Conservation (phyloP, 2,888 invertebrate species). For the Digitonthophagus gazella region DNA sequence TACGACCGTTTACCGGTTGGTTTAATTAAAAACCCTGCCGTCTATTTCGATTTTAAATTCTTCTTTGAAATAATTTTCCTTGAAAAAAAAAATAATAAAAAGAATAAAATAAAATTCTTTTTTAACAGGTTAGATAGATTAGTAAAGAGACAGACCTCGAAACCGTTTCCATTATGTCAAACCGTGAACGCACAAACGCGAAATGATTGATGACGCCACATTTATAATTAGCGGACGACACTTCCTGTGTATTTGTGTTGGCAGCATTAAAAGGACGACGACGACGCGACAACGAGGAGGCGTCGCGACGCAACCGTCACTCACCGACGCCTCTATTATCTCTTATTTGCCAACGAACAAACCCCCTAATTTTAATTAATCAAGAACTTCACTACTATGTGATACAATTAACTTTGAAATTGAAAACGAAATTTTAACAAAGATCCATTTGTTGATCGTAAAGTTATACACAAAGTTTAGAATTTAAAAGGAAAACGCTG, state of each 20-base stretch:
- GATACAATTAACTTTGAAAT: neutral
- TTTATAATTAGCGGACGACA: constrained; percentile 53
- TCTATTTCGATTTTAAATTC: too few species aligned
- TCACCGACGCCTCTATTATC: constrained; percentile 42
- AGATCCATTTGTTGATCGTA: too few species aligned
- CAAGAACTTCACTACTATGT: constrained; percentile 17
- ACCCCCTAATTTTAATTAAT: constrained; percentile 35
- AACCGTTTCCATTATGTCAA: constrained; percentile 31
- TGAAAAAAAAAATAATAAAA: too few species aligned
- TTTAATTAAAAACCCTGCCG: too few species aligned
- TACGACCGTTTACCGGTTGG: too few species aligned
- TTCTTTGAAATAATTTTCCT: too few species aligned
- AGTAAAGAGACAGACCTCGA: too few species aligned
- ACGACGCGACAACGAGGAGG: neutral
- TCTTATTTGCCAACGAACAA: constrained; percentile 43
- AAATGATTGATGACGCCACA: constrained; percentile 52
- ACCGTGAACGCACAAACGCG: constrained; percentile 20
- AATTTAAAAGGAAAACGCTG: neutral
- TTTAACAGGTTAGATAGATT: too few species aligned
- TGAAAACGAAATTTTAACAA: too few species aligned
- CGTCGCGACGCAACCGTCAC: constrained; percentile 40
- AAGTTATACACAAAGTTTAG: too few species aligned
- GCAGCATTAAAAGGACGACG: constrained; percentile 42
- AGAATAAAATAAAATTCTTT: too few species aligned
- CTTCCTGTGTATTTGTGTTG: constrained; percentile 52